Percentiles rank a stretch among this genome's conserved stretches.
phyloP scores from a whole-genome alignment of 2,888 invertebrate species.

The Ormyrus thymus region DNA sequence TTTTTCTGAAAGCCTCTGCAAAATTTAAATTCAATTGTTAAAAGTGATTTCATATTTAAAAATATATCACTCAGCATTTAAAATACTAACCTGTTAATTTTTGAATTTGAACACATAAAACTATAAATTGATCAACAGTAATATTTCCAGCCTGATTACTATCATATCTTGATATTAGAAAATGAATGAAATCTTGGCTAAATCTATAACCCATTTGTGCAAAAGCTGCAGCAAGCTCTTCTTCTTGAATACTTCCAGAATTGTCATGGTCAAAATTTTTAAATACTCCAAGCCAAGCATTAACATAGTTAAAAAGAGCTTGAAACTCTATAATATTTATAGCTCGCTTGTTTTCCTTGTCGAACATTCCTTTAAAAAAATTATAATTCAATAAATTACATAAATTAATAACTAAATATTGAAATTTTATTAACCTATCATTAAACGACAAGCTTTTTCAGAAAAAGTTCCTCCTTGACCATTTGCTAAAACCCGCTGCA shows the following conservation, averaged over 20 bases:
- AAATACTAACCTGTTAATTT: slow-evolving; percentile 79
- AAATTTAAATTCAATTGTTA: slow-evolving; percentile 46
- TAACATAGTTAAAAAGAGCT: slow-evolving; percentile 89
- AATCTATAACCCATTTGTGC: slow-evolving; percentile 93
- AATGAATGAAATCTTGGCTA: slow-evolving; percentile 85
- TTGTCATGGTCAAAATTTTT: slow-evolving; percentile 90
- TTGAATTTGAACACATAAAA: slow-evolving; percentile 91
- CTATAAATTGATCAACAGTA: slow-evolving; percentile 92
- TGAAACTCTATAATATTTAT: slow-evolving; percentile 91
- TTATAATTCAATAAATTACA: not conserved
- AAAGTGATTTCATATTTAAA: not conserved
- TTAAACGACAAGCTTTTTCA: slow-evolving; percentile 87
- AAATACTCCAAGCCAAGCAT: slow-evolving; percentile 91
- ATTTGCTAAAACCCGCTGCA: slow-evolving; percentile 88
- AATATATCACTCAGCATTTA: slow-evolving; percentile 26
- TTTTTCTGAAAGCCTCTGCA: slow-evolving; percentile 87
- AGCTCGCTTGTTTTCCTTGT: slow-evolving; percentile 88
- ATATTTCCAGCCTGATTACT: slow-evolving; percentile 78
- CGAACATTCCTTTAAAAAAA: slow-evolving; percentile 86
- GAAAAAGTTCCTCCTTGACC: slow-evolving; percentile 90
- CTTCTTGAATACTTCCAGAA: slow-evolving; percentile 89
- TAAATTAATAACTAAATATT: not conserved
- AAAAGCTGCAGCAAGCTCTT: slow-evolving; percentile 85
- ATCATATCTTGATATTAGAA: slow-evolving; percentile 84
- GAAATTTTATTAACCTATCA: slow-evolving; percentile 81